Conservation (phyloP, 2,797 vertebrate genomes). For the Poeciliopsis presidionis region DNA sequence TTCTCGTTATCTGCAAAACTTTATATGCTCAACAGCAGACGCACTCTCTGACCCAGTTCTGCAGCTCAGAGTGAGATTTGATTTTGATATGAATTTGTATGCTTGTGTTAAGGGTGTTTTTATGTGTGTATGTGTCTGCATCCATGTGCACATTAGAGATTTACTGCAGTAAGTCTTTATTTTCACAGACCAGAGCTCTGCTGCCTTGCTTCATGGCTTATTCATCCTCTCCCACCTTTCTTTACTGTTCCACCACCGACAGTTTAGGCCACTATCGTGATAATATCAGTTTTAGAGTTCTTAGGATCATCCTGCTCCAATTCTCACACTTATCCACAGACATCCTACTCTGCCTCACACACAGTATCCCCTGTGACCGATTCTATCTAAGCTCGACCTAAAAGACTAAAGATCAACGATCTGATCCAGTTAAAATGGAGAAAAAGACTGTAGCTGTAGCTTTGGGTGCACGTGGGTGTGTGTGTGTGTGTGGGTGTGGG, state of each 20-base stretch:
- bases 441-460: slow-evolving; percentile 5
- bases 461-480: background rate
- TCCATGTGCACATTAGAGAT: slow-evolving; percentile 34
- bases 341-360: slow-evolving; percentile 33
- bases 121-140: slow-evolving; percentile 1
- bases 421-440: slow-evolving; percentile 43
- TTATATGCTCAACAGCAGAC: slow-evolving; percentile 54
- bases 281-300: slow-evolving; percentile 49
- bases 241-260: slow-evolving; percentile 53
- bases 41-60: slow-evolving; percentile 72
- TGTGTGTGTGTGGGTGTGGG: background rate
- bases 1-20: slow-evolving; percentile 65
- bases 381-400: slow-evolving; percentile 54
- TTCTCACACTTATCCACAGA: slow-evolving; percentile 47
- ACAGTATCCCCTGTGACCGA: slow-evolving; percentile 47
- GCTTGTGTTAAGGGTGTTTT: slow-evolving; percentile 30
- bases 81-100: slow-evolving; percentile 69
- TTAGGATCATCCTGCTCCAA: slow-evolving; percentile 42
- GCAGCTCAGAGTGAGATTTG: slow-evolving; percentile 66
- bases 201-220: slow-evolving; percentile 60
- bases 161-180: slow-evolving; percentile 56
- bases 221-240: slow-evolving; percentile 58
- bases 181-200: slow-evolving; percentile 67
- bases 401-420: slow-evolving; percentile 61
- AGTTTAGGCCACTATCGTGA: slow-evolving; percentile 58